phyloP scores from a whole-genome alignment of 2,888 invertebrate genomes.

The Ramazzottius varieornatus region DNA sequence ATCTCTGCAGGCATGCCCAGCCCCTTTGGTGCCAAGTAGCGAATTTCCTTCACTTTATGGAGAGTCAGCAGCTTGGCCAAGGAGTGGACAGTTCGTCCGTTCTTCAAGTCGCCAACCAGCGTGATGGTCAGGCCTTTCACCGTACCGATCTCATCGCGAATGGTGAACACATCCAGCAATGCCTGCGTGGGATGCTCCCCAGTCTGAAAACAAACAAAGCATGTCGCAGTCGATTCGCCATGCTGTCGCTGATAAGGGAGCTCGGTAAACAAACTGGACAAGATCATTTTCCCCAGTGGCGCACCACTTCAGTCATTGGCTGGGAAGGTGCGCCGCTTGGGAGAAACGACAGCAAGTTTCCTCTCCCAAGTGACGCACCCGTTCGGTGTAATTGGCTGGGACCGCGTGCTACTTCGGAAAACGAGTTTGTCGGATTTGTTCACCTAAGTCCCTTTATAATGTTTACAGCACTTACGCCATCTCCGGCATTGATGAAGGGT shows the following conservation, averaged over 20 bases:
- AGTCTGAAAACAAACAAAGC: conserved; percentile 19
- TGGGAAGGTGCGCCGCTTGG: too few relatives aligned
- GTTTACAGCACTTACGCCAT: conserved; percentile 36
- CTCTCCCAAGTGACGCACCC: too few relatives aligned
- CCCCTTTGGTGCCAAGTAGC: conserved; percentile 62
- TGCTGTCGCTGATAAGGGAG: not conserved
- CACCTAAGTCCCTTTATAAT: too few relatives aligned
- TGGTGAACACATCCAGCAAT: conserved; percentile 81
- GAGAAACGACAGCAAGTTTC: too few relatives aligned
- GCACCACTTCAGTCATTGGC: too few relatives aligned
- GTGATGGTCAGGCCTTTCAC: conserved; percentile 63
- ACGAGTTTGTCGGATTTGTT: too few relatives aligned
- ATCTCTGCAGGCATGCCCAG: conserved; percentile 76
- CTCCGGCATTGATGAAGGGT: conserved; percentile 90
- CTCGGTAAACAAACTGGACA: not conserved
- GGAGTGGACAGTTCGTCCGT: conserved; percentile 93
- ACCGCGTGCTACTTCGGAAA: too few relatives aligned
- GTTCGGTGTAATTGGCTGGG: too few relatives aligned
- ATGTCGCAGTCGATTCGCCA: not conserved
- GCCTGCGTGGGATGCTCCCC: conserved; percentile 97
- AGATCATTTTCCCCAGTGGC: too few relatives aligned
- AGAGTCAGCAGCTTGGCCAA: conserved; percentile 68
- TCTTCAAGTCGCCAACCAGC: conserved; percentile 71
- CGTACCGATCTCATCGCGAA: conserved; percentile 91
- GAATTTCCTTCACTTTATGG: conserved; percentile 58